A percentile compares a stretch with the other conserved stretches of the same genome.
Conservation (phyloP, 92 coral and sea anemone genomes). For the Muricea muricata region DNA sequence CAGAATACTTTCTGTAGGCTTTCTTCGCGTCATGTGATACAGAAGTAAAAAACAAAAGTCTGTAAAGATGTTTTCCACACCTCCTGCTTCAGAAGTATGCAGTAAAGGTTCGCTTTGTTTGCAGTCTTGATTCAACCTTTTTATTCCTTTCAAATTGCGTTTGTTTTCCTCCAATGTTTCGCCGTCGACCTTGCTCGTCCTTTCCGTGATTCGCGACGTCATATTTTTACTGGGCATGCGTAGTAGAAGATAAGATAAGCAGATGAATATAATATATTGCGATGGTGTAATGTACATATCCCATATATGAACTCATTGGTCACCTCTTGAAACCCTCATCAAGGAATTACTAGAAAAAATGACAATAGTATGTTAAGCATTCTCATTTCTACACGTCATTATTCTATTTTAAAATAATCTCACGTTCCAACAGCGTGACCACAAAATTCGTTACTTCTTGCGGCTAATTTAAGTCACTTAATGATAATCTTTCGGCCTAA, state of each 20-base stretch:
- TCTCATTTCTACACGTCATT: too few relatives aligned
- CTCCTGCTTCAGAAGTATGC: not conserved
- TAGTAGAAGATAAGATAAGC: not conserved
- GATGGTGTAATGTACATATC: slow-evolving; percentile 33
- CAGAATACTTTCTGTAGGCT: not conserved
- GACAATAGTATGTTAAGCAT: not conserved
- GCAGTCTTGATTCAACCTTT: not conserved
- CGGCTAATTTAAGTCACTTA: not conserved
- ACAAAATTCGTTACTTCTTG: not conserved
- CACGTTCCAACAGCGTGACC: too few relatives aligned
- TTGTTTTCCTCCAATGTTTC: not conserved
- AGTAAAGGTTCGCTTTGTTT: not conserved
- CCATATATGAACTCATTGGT: slow-evolving; percentile 43
- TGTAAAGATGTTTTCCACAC: not conserved
- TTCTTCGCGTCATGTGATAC: slow-evolving; percentile 4
- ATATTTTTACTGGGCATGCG: not conserved
- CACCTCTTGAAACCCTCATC: slow-evolving; percentile 6
- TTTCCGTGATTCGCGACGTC: slow-evolving; percentile 1
- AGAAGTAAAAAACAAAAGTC: slow-evolving; percentile 13
- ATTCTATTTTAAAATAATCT: not conserved
- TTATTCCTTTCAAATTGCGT: not conserved
- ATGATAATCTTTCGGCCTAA: not conserved
- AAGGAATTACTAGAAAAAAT: slow-evolving; percentile 11
- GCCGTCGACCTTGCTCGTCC: not conserved
- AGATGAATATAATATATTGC: slow-evolving; percentile 16